These are phyloP conservation scores for Notoglanidium macrostoma DNA, from an alignment of 2,797 vertebrate genomes.

Conservation along the genomic window DNA sequence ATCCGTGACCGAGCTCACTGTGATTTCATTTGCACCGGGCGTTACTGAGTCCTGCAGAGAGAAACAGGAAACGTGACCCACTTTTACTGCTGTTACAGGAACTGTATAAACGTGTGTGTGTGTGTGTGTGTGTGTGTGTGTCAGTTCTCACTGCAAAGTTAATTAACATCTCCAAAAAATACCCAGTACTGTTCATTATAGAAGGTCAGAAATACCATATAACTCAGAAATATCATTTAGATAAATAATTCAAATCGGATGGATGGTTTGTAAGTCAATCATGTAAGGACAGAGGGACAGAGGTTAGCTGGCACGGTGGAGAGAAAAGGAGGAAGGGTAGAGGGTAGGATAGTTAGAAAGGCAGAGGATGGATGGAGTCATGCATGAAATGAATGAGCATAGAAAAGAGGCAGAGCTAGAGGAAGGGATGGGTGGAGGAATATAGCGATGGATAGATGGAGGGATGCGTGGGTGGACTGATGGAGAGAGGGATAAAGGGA, in stretches of 20 bases:
- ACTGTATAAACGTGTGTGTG: slow-evolving; percentile 20
- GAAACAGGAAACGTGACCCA: not conserved
- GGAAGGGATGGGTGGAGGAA: not conserved
- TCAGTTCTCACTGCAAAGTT: slow-evolving; percentile 4
- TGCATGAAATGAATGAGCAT: not conserved
- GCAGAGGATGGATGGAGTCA: not conserved
- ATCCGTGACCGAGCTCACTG: not conserved
- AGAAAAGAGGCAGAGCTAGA: not conserved
- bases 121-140: slow-evolving; percentile 32
- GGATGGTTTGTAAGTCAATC: not conserved
- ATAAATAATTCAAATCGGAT: not conserved
- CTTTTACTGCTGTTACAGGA: slow-evolving; percentile 34
- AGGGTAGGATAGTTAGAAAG: not conserved
- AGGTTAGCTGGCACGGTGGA: not conserved
- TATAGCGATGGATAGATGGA: not conserved
- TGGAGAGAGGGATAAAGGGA: not conserved
- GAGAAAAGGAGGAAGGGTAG: not conserved
- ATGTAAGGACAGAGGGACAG: not conserved
- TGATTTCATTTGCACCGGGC: slow-evolving; percentile 15
- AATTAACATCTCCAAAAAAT: not conserved
- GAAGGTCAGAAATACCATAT: slow-evolving; percentile 4
- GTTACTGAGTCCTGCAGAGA: slow-evolving; percentile 7
- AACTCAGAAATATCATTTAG: not conserved
- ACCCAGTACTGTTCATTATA: not conserved
- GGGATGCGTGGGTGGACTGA: not conserved